phyloP scores from a whole-genome alignment of 2,113 vertebrate genomes.

The Platycercus adscitus region DNA sequence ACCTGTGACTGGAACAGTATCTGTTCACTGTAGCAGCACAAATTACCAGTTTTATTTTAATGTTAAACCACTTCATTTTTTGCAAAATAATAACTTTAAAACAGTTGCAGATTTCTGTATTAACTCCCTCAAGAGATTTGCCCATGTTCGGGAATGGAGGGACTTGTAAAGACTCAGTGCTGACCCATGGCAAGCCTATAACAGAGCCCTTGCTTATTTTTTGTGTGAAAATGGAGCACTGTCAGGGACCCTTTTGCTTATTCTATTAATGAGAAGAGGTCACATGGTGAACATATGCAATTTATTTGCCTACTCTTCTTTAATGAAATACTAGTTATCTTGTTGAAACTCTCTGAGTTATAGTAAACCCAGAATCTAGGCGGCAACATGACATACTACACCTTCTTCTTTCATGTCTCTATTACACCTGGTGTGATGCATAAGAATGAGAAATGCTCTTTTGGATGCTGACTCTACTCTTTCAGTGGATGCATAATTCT shows the following conservation, averaged over 20 bases:
- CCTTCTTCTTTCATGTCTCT: not conserved
- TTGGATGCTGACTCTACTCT: not conserved
- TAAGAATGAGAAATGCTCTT: conserved; percentile 10
- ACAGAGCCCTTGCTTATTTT: not conserved
- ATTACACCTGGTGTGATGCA: not conserved
- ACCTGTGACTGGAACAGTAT: not conserved
- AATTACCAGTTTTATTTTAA: not conserved
- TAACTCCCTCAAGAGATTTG: not conserved
- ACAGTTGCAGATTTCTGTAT: not conserved
- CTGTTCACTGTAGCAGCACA: not conserved
- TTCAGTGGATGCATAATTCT: not conserved
- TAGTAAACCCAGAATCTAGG: not conserved
- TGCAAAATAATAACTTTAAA: not conserved
- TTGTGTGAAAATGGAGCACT: not conserved
- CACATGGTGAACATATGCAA: not conserved
- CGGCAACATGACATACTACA: not conserved
- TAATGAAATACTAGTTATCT: not conserved
- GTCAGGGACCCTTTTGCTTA: not conserved
- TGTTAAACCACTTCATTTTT: not conserved
- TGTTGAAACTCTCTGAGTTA: not conserved
- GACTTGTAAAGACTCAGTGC: not conserved
- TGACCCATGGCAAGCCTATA: not conserved
- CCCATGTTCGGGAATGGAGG: accelerated
- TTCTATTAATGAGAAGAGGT: not conserved
- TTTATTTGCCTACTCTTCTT: not conserved